These are phyloP conservation scores for Mugil cephalus DNA, from an alignment of 2,113 vertebrate genomes.

Conservation along the genomic window DNA sequence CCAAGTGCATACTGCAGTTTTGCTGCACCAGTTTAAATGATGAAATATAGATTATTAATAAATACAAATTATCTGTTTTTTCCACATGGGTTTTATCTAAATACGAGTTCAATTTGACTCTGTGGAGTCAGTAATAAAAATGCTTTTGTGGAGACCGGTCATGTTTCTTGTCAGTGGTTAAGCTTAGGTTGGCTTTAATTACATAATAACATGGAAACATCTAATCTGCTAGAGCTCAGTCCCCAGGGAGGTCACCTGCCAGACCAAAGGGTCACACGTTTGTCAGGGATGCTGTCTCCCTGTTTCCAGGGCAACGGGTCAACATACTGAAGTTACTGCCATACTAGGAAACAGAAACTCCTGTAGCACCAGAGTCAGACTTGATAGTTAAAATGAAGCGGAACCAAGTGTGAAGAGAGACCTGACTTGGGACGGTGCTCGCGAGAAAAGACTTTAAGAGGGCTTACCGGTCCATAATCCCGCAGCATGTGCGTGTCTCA, in stretches of 20 bases:
- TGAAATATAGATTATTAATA: too few relatives aligned
- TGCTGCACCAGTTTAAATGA: background rate
- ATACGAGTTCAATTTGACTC: too few relatives aligned
- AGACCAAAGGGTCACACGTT: constrained; percentile 50
- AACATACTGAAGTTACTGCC: constrained; percentile 53
- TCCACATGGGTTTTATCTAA: too few relatives aligned
- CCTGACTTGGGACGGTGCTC: background rate
- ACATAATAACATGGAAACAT: constrained; percentile 53
- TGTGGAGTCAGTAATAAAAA: background rate
- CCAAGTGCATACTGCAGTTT: background rate
- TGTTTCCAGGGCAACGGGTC: constrained; percentile 59
- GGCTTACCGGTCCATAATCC: background rate
- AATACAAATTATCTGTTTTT: too few relatives aligned
- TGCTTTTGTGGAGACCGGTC: background rate
- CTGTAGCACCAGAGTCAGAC: constrained; percentile 35
- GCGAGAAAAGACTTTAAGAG: constrained; percentile 2
- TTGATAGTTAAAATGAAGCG: constrained; percentile 58
- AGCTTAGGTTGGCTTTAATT: constrained; percentile 16
- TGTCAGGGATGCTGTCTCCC: constrained; percentile 54
- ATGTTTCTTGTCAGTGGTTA: constrained; percentile 14
- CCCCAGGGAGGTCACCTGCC: constrained; percentile 36
- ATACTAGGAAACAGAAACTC: constrained; percentile 70
- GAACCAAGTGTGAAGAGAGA: constrained; percentile 71
- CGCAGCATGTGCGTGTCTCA: constrained; percentile 5
- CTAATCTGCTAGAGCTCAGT: constrained; percentile 48